Percentiles rank a stretch among this genome's conserved stretches.
Conservation (phyloP, 2,797 vertebrate genomes). For the Coregonus sp. region DNA sequence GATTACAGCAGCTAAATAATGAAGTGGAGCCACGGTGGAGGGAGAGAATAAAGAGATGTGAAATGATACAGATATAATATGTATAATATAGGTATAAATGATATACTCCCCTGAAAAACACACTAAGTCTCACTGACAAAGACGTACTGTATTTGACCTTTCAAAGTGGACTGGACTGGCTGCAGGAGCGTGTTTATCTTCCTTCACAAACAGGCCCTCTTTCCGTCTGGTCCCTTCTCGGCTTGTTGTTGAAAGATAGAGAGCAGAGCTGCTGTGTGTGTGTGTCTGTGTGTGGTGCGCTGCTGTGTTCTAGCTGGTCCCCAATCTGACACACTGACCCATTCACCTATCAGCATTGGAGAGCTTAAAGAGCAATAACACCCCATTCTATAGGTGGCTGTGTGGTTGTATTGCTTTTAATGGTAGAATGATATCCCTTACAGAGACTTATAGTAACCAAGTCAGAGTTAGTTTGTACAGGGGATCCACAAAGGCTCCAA, state of each 20-base stretch:
- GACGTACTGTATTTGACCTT: conserved; percentile 10
- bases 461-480: conserved; percentile 64
- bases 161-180: conserved; percentile 68
- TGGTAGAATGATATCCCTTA: conserved; percentile 64
- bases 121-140: conserved; percentile 35
- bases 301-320: conserved; percentile 76
- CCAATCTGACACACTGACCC: conserved; percentile 63
- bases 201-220: conserved; percentile 77
- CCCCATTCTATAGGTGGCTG: conserved; percentile 64
- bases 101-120: conserved; percentile 58
- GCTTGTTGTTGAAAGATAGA: conserved; percentile 84
- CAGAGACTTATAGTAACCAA: conserved; percentile 38
- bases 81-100: too few relatives aligned
- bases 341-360: conserved; percentile 47
- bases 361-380: conserved; percentile 67
- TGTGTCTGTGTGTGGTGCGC: conserved; percentile 45
- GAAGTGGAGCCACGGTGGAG: conserved; percentile 66
- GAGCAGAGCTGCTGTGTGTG: conserved; percentile 46
- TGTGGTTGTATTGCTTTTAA: conserved; percentile 55
- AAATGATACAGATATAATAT: conserved; percentile 55
- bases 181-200: conserved; percentile 80
- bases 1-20: conserved; percentile 74
- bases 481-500: conserved; percentile 46
- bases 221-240: conserved; percentile 78
- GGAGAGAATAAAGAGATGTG: conserved; percentile 68